Evolutionary conservation across 1,140 invertebrate species (phyloP), one percentile per base, ranked within the genome.

Genomic region (Neodiprion virginianus): DNA sequence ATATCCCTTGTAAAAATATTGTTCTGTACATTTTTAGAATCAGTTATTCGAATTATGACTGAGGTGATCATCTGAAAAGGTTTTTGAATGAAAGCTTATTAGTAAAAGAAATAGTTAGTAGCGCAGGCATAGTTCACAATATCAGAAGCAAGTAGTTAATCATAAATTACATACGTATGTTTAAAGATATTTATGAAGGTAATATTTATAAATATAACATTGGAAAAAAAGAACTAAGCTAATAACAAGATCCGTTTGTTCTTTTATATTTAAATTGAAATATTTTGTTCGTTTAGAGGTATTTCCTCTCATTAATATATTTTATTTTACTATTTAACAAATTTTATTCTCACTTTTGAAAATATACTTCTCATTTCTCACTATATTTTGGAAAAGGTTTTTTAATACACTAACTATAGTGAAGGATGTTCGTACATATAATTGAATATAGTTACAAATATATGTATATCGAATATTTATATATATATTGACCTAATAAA

Each of bases 391-490:
- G 53, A 61, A 61, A 14, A 12, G n/a, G 53, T 17, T 61, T 61
- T 61, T 61, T 61, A 61, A 8, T 8, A 61, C n/a, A 61, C 53
- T 14, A 61, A 61, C 11, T 61, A 14, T 61, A 61, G 53, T 61
- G n/a, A 61, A 17, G n/a, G n/a, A 61, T 61, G 53, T 61, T 61
- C n/a, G 11, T 61, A 61, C 53, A 61, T 61, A 61, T 61, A 61
- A 61, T 61, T 12, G 53, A 61, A 61, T 61, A 61, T 61, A 61
- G 53, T 14, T 61, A 61, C 11, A 61, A 61, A 61, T 61, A 61
- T 61, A 61, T 61, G 53, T 61, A 61, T 61, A 61, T 61, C 53
- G n/a, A 61, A 61, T 61, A 61, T 61, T 61, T 61, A 61, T 61
- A 61, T 61, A 40, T 40, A 61, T 8, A 61, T 61, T 61, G 53